Conservation (phyloP, 2,888 invertebrate genomes). For the Macrosoma leucophasiata region DNA sequence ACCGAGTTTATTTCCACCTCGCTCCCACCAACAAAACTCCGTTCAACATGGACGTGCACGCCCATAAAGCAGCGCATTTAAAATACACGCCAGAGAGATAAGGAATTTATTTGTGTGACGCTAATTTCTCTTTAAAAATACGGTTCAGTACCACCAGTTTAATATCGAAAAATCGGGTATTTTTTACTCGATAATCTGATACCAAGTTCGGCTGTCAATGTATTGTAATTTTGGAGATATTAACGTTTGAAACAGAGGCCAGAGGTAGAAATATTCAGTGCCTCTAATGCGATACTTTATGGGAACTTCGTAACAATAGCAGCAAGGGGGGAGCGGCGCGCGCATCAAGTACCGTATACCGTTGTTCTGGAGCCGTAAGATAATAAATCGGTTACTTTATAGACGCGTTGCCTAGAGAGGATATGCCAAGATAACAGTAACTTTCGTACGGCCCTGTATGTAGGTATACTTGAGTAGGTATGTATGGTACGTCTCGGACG, state of each 20-base stretch:
- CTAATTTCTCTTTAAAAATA: conserved; percentile 25
- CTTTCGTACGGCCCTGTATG: conserved; percentile 68
- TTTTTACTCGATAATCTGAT: conserved; percentile 45
- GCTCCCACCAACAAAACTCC: conserved; percentile 40
- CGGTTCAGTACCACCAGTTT: conserved; percentile 17
- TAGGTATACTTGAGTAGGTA: conserved; percentile 46
- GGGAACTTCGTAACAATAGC: conserved; percentile 73
- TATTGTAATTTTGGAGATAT: conserved; percentile 31
- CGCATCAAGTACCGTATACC: conserved; percentile 57
- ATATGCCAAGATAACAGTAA: conserved; percentile 78
- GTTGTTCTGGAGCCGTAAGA: conserved; percentile 32
- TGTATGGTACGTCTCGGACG: conserved; percentile 49
- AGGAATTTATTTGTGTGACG: conserved; percentile 61
- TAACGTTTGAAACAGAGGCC: conserved; percentile 43
- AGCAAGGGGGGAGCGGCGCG: conserved; percentile 70
- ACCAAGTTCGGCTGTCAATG: conserved; percentile 24
- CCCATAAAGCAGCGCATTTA: conserved; percentile 71
- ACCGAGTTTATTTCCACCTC: conserved; percentile 42
- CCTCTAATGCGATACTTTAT: conserved; percentile 74
- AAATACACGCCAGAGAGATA: conserved; percentile 72
- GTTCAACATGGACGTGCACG: conserved; percentile 56
- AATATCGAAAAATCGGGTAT: conserved; percentile 52
- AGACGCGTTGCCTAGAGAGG: conserved; percentile 72
- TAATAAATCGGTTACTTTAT: conserved; percentile 59
- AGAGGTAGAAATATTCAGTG: conserved; percentile 68